Conservation (phyloP, 2,113 vertebrate species). For the Nannobrachium achirus region DNA sequence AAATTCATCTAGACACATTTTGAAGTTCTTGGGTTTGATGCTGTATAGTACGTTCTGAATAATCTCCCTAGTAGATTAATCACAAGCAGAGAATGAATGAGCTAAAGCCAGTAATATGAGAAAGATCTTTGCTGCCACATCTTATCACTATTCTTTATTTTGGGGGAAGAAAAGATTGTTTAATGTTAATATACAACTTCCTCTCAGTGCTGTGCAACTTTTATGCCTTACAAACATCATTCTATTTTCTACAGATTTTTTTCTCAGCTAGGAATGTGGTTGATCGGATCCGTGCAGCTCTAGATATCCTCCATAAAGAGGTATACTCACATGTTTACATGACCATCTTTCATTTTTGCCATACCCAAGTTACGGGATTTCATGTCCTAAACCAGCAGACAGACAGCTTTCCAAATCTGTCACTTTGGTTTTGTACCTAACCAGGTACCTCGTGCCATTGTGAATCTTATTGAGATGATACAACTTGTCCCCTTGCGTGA, state of each 20-base stretch:
- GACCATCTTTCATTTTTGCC: background rate
- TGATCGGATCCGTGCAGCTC: slow-evolving; percentile 79
- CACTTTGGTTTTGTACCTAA: background rate
- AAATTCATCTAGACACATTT: no score
- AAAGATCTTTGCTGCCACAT: no score
- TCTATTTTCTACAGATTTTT: slow-evolving; percentile 71
- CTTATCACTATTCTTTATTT: no score
- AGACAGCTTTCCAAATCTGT: background rate
- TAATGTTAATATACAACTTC: no score
- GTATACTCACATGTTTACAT: slow-evolving; percentile 57
- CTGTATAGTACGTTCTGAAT: no score
- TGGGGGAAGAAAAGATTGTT: no score
- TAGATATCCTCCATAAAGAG: slow-evolving; percentile 88
- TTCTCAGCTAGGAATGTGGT: slow-evolving; percentile 85
- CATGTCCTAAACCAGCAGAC: no score
- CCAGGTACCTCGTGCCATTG: slow-evolving; percentile 89
- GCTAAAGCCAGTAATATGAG: no score
- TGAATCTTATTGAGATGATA: slow-evolving; percentile 87
- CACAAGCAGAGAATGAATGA: no score
- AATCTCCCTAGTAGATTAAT: no score
- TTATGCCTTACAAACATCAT: background rate
- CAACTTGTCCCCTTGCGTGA: slow-evolving; percentile 78
- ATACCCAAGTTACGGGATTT: background rate
- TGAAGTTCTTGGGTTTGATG: no score
- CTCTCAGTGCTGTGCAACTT: no score